Base-by-base conservation (phyloP, 2,888 invertebrate genomes). In the Phortica magna region DNA sequence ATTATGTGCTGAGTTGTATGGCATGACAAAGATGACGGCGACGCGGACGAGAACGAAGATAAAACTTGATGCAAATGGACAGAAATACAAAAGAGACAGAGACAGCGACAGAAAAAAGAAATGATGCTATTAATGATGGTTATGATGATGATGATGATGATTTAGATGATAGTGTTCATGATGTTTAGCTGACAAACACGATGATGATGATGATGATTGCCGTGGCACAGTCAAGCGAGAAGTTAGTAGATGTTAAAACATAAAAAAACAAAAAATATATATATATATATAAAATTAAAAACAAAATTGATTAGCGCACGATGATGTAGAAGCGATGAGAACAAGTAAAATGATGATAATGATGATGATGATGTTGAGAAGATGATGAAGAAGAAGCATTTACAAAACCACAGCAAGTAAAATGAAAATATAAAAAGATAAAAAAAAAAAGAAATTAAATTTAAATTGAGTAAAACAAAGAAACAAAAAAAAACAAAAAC, bases 401-500 rank as follows among this genome's bases (percentile, higher is more conserved):
- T 61, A 61, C 59, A 61, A 61, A 61, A 61, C 61, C 22, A 61
- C 61, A 61, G 7, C 61, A 61, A 61, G 61, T 61, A 61, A 61
- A 67, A 67, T 76, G 74, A 77, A 83, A 81, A 84, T 83, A 78
- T 81, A 82, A 83, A 80, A 78, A 80, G 79, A 80, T 77, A 76
- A 79, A 83, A 78, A 77, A 77, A 79, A 75, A 71, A 77, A 82
- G 81, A 79, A 78, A 78, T 53, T 75, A 72, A 53, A 78, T 79
- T 79, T 79, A 81, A 61, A 61, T 82, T 78, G 77, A 70, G 76
- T 80, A 77, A 80, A 84, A 80, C 77, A 80, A 83, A 77, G 77
- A 78, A 80, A 82, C 74, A 81, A 84, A 74, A 78, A 80, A 82
- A 82, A 82, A 82, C 81, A 81, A 83, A 84, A 83, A 78, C 76